Evolutionary conservation across 2,888 invertebrate genomes (phyloP).

Genomic region (Lamellibrachia satsuma): DNA sequence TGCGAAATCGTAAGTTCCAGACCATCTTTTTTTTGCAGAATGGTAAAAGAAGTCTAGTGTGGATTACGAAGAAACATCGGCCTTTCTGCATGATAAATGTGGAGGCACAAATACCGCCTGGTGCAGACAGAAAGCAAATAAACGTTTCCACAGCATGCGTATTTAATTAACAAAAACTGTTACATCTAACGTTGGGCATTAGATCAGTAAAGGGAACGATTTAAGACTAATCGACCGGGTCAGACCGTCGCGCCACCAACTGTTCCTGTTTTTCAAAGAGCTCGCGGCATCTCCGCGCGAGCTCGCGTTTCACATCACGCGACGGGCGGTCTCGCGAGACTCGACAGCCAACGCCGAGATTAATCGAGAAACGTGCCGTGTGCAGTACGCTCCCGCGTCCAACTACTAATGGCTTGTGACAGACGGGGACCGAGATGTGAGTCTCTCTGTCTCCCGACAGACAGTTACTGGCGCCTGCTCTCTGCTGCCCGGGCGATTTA

Average conservation of each 20-base stretch:
- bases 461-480: neutral
- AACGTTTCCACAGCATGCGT: neutral
- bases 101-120: neutral
- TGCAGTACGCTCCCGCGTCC: neutral
- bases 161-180: constrained; percentile 7
- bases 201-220: neutral
- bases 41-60: neutral
- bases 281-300: neutral
- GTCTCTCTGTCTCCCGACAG: neutral
- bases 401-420: neutral
- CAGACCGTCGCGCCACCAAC: neutral
- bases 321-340: constrained; percentile 17
- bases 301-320: constrained; percentile 12
- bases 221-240: constrained; percentile 6
- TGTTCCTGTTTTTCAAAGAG: neutral
- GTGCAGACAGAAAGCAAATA: constrained; percentile 17
- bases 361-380: neutral
- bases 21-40: neutral
- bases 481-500: neutral
- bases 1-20: neutral
- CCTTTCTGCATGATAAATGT: neutral
- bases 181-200: neutral
- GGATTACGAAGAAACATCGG: neutral
- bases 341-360: constrained; percentile 6
- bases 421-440: neutral